Conservation (phyloP, 1,140 invertebrate species). For the Zaprionus gabonicus region DNA sequence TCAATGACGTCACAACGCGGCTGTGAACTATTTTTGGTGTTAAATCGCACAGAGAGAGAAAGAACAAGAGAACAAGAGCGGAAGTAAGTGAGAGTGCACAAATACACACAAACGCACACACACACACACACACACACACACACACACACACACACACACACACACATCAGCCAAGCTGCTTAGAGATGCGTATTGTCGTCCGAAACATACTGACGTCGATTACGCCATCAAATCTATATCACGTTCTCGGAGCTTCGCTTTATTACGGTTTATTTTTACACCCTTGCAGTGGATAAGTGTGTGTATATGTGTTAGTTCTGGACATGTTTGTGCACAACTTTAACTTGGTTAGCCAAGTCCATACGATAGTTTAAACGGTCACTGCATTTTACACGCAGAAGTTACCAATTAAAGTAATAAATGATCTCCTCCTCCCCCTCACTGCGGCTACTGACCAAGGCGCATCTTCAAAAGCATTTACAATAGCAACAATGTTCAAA, state of each 20-base stretch:
- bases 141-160: neutral
- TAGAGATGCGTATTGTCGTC: neutral
- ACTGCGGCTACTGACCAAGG: neutral
- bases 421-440: too few relatives aligned
- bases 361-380: neutral
- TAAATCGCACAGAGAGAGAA: neutral
- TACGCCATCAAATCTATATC: conserved; percentile 4
- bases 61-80: neutral
- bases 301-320: neutral
- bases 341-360: neutral
- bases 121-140: neutral
- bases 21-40: conserved; percentile 23
- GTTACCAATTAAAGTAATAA: neutral
- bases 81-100: conserved; percentile 3
- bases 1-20: conserved; percentile 75
- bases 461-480: conserved; percentile 14
- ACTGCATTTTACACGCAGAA: neutral
- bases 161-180: neutral
- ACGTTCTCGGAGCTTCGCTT: neutral
- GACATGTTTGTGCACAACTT: neutral
- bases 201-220: conserved; percentile 4
- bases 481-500: conserved; percentile 27
- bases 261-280: conserved; percentile 5
- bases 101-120: neutral
- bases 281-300: neutral